phyloP scores from a whole-genome alignment of 2,888 invertebrate genomes.

The Hanleya hanleyi region DNA sequence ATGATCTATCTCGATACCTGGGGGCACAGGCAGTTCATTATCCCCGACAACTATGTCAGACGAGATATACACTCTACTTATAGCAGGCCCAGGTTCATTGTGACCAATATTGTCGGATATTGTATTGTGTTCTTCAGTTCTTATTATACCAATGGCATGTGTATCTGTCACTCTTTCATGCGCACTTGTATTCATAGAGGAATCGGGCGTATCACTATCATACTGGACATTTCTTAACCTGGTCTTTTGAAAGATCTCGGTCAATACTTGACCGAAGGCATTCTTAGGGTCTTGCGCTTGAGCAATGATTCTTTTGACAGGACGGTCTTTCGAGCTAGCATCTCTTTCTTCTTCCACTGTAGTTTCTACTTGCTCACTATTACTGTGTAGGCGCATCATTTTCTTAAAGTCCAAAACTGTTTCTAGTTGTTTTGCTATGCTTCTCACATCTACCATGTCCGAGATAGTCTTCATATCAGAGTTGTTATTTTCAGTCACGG shows the following conservation, averaged over 20 bases:
- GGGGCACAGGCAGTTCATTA: too few relatives aligned
- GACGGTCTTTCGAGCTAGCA: not conserved
- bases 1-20: too few relatives aligned
- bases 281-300: not conserved
- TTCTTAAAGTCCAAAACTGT: not conserved
- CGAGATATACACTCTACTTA: too few relatives aligned
- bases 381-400: not conserved
- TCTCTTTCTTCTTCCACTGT: not conserved
- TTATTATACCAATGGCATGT: too few relatives aligned
- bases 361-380: not conserved
- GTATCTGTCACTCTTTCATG: too few relatives aligned
- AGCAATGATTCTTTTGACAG: not conserved
- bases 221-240: not conserved
- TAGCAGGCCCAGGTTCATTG: too few relatives aligned
- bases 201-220: too few relatives aligned
- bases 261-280: not conserved
- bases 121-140: too few relatives aligned
- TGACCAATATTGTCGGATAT: too few relatives aligned
- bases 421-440: not conserved
- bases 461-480: not conserved
- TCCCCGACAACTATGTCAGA: too few relatives aligned
- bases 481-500: too few relatives aligned
- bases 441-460: not conserved
- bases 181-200: too few relatives aligned
- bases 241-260: not conserved